A percentile compares a stretch with the other conserved stretches of the same genome.
Evolutionary conservation across 2,113 vertebrate genomes (phyloP).

Genomic region (Meles meles): DNA sequence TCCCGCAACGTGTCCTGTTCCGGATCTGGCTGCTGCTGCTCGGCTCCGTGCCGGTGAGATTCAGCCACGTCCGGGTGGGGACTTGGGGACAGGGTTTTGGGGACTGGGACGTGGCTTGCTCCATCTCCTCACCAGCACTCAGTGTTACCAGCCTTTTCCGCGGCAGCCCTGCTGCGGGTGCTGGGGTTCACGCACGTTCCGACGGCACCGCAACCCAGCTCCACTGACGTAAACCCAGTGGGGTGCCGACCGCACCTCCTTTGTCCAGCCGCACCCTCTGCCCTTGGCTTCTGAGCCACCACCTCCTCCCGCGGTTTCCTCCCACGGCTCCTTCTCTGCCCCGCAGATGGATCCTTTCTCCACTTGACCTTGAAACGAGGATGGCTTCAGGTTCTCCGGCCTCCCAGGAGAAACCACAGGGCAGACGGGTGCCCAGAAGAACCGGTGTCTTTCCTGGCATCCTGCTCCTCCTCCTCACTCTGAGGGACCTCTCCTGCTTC

Average conservation of each 20-base stretch:
- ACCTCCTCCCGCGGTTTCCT: not conserved
- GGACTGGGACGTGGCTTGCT: not conserved
- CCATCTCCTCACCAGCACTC: not conserved
- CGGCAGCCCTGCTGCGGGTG: not conserved
- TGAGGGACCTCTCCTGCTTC: not conserved
- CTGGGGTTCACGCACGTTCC: fast-evolving
- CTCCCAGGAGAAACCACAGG: not conserved
- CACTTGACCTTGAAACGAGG: not conserved
- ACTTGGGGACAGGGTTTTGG: too few relatives aligned
- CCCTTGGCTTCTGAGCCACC: not conserved
- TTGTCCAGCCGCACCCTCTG: not conserved
- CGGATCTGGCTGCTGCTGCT: not conserved
- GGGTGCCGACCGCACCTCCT: too few relatives aligned
- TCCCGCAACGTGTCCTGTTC: not conserved
- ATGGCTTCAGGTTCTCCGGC: not conserved
- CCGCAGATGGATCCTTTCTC: not conserved
- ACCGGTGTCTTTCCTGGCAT: not conserved
- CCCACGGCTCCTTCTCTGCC: not conserved
- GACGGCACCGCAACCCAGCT: fast-evolving
- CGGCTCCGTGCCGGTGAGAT: not conserved
- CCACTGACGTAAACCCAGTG: not conserved
- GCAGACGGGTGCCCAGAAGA: too few relatives aligned
- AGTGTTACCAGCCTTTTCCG: not conserved
- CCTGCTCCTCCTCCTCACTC: not conserved
- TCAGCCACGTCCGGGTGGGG: fast-evolving